These are phyloP conservation scores for Macrobrachium nipponense DNA, from an alignment of 1,140 invertebrate genomes.

Conservation along the genomic window DNA sequence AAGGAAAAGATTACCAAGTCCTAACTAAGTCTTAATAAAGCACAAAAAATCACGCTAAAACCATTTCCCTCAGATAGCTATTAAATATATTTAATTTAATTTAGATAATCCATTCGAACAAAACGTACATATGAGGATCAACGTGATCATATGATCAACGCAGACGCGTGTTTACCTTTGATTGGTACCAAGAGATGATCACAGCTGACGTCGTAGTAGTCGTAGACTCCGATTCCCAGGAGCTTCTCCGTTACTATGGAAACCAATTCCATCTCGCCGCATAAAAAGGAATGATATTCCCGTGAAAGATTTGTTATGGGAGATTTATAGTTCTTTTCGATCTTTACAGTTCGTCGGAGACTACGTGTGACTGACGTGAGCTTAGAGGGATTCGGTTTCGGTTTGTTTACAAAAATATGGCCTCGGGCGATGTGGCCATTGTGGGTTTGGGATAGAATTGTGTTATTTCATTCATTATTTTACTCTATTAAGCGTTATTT, in stretches of 20 bases:
- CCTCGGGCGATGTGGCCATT: slow-evolving; percentile 1
- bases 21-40: too few species aligned
- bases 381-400: not conserved
- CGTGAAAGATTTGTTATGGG: too few species aligned
- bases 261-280: not conserved
- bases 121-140: not conserved
- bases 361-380: not conserved
- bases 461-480: not conserved
- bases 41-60: too few species aligned
- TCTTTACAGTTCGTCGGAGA: too few species aligned
- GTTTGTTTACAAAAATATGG: slow-evolving; percentile 30
- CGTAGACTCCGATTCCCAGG: not conserved
- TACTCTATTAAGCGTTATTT: not conserved
- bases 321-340: too few species aligned
- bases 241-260: slow-evolving; percentile 18
- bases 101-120: too few species aligned
- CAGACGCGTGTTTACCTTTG: not conserved
- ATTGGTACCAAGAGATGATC: not conserved
- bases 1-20: too few species aligned
- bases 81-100: too few species aligned
- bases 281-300: not conserved
- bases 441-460: not conserved
- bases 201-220: slow-evolving; percentile 1
- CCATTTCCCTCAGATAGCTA: too few species aligned
- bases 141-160: not conserved